phyloP scores from a whole-genome alignment of 2,888 invertebrate genomes.

The Drosophila mettleri region DNA sequence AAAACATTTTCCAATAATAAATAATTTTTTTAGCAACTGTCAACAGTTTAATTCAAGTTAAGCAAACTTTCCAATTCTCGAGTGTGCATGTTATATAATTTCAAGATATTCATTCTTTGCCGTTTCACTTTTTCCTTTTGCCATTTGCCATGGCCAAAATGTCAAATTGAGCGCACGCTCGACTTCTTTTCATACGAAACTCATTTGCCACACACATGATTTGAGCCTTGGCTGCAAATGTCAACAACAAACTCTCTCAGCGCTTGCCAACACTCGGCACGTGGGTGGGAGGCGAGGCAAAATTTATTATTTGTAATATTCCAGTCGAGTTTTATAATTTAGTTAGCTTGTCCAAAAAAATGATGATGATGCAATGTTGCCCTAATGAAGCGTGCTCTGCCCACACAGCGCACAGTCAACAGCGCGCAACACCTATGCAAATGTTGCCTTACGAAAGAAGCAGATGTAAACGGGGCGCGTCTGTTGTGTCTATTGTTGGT shows the following conservation, averaged over 20 bases:
- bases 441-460: slow-evolving; percentile 62
- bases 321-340: not conserved
- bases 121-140: slow-evolving; percentile 1
- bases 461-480: slow-evolving; percentile 54
- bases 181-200: slow-evolving; percentile 2
- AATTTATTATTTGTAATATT: not conserved
- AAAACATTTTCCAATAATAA: too few relatives aligned
- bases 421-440: slow-evolving; percentile 67
- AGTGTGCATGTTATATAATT: not conserved
- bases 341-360: slow-evolving; percentile 13
- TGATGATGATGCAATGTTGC: slow-evolving; percentile 33
- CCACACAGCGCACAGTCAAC: slow-evolving; percentile 23
- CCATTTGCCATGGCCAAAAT: slow-evolving; percentile 46
- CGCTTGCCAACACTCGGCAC: slow-evolving; percentile 13
- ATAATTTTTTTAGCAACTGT: too few relatives aligned
- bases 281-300: slow-evolving; percentile 5
- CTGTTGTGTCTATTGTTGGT: slow-evolving; percentile 50
- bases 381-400: slow-evolving; percentile 35
- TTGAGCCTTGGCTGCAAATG: slow-evolving; percentile 32
- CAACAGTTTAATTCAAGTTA: not conserved
- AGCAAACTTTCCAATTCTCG: too few relatives aligned
- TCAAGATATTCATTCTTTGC: not conserved
- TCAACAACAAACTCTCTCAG: slow-evolving; percentile 27
- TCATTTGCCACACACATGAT: slow-evolving; percentile 34
- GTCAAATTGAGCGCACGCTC: slow-evolving; percentile 34